Percentiles rank a stretch among this genome's conserved stretches.
phyloP scores from a whole-genome alignment of 2,797 vertebrate species.

The Myotis daubentonii region DNA sequence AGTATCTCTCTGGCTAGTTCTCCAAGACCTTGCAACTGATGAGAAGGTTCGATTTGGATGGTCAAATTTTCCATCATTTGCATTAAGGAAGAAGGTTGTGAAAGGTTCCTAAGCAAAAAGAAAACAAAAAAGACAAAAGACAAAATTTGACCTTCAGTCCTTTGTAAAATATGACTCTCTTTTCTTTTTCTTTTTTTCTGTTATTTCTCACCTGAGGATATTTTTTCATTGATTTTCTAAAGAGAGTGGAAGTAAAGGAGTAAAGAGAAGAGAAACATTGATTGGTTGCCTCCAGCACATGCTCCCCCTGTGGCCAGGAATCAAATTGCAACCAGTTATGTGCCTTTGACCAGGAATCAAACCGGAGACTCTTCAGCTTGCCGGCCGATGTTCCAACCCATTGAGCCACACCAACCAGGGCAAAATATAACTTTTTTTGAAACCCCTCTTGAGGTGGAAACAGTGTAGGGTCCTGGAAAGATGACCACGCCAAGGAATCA shows the following conservation, averaged over 20 bases:
- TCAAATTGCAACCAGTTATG: background rate
- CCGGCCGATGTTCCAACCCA: background rate
- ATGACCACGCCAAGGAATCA: rapidly evolving
- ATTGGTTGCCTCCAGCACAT: background rate
- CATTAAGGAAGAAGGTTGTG: conserved; percentile 98
- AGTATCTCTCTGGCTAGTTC: conserved; percentile 98
- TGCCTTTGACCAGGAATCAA: background rate
- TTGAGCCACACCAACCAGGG: background rate
- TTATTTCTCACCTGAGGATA: background rate
- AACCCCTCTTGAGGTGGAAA: background rate
- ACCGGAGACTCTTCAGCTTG: background rate
- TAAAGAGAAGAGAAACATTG: background rate
- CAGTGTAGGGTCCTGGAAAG: background rate
- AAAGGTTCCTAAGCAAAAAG: conserved; percentile 92
- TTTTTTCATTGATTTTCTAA: background rate
- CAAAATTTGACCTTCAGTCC: background rate
- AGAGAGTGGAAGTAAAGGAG: background rate
- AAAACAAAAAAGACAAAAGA: background rate
- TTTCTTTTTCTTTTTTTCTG: background rate
- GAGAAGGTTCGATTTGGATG: conserved; percentile 97
- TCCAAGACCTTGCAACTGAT: conserved; percentile 95
- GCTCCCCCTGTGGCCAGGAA: background rate
- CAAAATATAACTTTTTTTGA: background rate
- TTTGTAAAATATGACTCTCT: background rate
- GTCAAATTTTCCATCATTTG: conserved; percentile 96